Evolutionary conservation across 2,797 vertebrate species (phyloP), one percentile per base, ranked within the genome.

Genomic region (Malacoraja senta): DNA sequence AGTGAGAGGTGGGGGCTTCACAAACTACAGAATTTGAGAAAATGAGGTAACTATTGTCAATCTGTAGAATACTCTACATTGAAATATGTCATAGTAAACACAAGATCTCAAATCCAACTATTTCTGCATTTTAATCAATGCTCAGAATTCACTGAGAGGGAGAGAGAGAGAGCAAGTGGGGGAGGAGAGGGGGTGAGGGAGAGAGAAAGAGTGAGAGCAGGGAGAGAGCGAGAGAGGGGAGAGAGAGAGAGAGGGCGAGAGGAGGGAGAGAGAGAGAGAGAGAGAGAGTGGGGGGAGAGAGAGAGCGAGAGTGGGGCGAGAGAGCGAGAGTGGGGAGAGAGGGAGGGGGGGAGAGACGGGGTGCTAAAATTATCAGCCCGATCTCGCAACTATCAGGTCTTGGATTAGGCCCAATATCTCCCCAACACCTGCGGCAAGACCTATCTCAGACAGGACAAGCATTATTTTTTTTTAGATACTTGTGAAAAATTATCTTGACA

Each of bases 331-430:
- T 44, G 44, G 44, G 2, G 44, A 53, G 44, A 53, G 44, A 53
- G 44, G 0, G 44, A 6, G 44, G 3, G 44, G 1, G 44, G 0
- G 4, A 0, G 44, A 53, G 44, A 7, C 4, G 0, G 10, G 4
- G 53, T 53, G 1, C 17, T 86, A 63, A 65, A 32, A 86, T 13
- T 32, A 29, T 32, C n/a, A 17, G 29, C n/a, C 58, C 61, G 63
- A 63, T 17, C 13, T 61, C 15, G 7, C 61, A 32, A 86, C 13
- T 61, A 61, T 61, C 81, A 84, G 83, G 29, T 35, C 4, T n/a
- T 63, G 13, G 1, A 38, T 24, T 84, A 10, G 10, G 21, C 21
- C n/a, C 26, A 4, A 86, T 1, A 86, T 15, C 58, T 8, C 15
- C 61, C 58, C 29, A n/a, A 61, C 68, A 74, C 29, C 29, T 15